Evolutionary conservation across 2,113 vertebrate genomes (phyloP), one percentile per base, ranked within the genome.

Genomic region (Sigmodon hispidus): DNA sequence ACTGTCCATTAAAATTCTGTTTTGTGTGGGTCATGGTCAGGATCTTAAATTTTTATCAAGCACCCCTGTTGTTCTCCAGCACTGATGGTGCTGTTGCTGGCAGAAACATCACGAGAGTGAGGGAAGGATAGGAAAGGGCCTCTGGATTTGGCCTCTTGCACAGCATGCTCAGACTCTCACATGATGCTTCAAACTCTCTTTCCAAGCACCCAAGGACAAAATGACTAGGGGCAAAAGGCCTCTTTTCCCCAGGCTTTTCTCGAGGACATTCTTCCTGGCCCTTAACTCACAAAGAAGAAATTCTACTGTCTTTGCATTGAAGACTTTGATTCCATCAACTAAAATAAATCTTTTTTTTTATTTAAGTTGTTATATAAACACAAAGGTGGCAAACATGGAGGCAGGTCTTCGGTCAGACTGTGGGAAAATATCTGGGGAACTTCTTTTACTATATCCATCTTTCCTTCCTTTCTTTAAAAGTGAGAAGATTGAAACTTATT

Each of bases 201-300:
- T 69, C 19, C 4, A 34, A 5, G 0, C 11, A 0, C 3, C 11
- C 52, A 1, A 1, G 61, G 16, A 43, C 4, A 48, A 59, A 61
- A 2, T 43, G 22, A 29, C 1, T 61, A 24, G 7, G 31, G n/a
- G 7, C 1, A 83, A 10, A 7, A 7, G 31, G 2, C 4, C 34
- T 65, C 1, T 67, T 26, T 48, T 13, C 43, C n/a, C 1, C 0
- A 34, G 34, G 3, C 1, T 65, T 48, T 48, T 7, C 31, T 22
- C 10, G 22, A 34, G 21, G 12, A n/a, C 19, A n/a, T 5, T 17
- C 7, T 9, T 50, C 11, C 2, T 65, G 40, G 16, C 21, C 43
- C 48, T 16, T 15, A 0, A 21, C 22, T 9, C 11, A 21, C 16
- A n/a, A 55, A 29, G 22, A 52, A 55, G 34, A 15, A 16, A 29